Evolutionary conservation across 2,888 invertebrate species (phyloP).

Genomic region (Andrena bucephala): DNA sequence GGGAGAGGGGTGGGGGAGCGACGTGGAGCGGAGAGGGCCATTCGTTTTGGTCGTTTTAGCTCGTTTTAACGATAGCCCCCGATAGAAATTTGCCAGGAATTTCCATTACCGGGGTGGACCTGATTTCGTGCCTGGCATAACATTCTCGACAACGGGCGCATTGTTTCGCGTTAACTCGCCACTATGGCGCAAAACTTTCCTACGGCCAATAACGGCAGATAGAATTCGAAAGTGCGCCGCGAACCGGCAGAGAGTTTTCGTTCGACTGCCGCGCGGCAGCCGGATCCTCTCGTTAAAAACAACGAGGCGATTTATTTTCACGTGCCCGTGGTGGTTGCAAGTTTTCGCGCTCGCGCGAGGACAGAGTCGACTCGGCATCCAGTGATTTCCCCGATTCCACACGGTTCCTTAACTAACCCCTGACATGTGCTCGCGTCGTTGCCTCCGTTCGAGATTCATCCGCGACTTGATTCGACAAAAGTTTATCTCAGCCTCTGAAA

Average conservation of each 20-base stretch:
- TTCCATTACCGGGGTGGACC: conserved; percentile 65
- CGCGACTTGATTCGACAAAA: not conserved
- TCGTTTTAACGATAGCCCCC: conserved; percentile 30
- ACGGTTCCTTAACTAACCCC: not conserved
- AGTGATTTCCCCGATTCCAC: not conserved
- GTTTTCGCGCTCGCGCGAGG: not conserved
- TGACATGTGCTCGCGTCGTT: not conserved
- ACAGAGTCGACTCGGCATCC: not conserved
- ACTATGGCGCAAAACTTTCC: conserved; percentile 55
- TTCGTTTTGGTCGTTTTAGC: conserved; percentile 27
- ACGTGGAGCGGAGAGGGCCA: conserved; percentile 8
- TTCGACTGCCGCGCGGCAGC: not conserved
- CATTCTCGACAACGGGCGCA: conserved; percentile 39
- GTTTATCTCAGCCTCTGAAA: too few relatives aligned
- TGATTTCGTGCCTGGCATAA: conserved; percentile 70
- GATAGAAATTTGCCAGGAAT: conserved; percentile 70
- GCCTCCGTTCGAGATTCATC: not conserved
- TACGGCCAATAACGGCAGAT: conserved; percentile 58
- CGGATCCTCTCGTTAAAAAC: conserved; percentile 34
- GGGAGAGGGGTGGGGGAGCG: not conserved
- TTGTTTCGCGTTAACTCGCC: conserved; percentile 58
- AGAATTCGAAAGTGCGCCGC: conserved; percentile 53
- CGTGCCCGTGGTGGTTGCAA: not conserved
- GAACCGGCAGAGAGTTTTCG: conserved; percentile 18
- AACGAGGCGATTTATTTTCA: conserved; percentile 41